Evolutionary conservation across 2,888 invertebrate genomes (phyloP), one percentile per base, ranked within the genome.

Genomic region (Beris morrisii): DNA sequence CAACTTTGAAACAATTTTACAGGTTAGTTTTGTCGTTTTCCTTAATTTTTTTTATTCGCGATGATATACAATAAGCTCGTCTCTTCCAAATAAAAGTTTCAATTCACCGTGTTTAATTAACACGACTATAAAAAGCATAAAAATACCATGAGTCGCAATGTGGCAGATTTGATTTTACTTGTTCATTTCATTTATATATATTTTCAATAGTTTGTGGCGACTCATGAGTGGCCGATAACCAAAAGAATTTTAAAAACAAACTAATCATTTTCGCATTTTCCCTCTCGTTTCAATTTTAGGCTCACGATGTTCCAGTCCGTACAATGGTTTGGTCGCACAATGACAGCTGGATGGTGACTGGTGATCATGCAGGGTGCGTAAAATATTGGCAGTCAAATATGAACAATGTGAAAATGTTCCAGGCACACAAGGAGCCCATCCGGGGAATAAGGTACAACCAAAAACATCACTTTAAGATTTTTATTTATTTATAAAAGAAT

Each of bases 371-470:
- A 61, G 99, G 99, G 69, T 99, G 94, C 81, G 95, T 99, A 71
- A 99, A 99, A 79, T 99, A 99, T 84, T 99, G 99, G 99, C 99
- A 99, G 85, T 95, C 97, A 74, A 99, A 99, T 83, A 99, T 99
- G 99, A 99, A 99, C 85, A 99, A 99, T 84, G 99, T 99, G 67
- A 98, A 99, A 87, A 98, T 99, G 97, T 99, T 96, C 85, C 98
- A 98, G 84, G 99, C 98, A 66, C 99, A 99, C 83, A 98, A 99
- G 88, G 99, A 99, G 86, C 95, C 99, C 72, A 92, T 99, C 75
- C 89, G 99, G 82, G 97, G 97, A 84, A 92, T 99, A 86, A 93
- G 93, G 94, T 95, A 90, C 85, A 83, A 77, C 76, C 74, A 74
- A 77, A 74, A 67, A 57, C 69, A 66, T 61, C 69, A 69, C 54